A percentile compares a stretch with the other conserved stretches of the same genome.
These are phyloP conservation scores for Naso thynnoides DNA, from an alignment of 2,797 vertebrate genomes.

Conservation along the genomic window DNA sequence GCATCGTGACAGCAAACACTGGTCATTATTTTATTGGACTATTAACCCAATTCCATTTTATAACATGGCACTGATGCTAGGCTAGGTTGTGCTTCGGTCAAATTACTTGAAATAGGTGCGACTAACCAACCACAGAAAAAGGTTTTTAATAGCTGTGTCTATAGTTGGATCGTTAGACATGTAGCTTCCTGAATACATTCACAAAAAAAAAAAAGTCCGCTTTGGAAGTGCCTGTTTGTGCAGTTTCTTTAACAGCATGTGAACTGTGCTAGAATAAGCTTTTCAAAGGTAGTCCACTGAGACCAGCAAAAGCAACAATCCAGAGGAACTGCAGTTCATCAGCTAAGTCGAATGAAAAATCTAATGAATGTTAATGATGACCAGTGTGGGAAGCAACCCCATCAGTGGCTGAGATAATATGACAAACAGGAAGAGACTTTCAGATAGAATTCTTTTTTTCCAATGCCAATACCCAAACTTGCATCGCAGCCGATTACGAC, in stretches of 20 bases:
- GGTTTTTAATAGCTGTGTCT: neutral
- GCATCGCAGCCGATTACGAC: no score
- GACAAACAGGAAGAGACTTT: neutral
- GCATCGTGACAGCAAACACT: neutral
- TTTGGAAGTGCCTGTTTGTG: neutral
- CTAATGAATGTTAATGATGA: constrained; percentile 7
- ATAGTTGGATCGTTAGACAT: neutral
- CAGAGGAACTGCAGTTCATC: constrained; percentile 13
- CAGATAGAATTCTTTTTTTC: no score
- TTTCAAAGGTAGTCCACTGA: constrained; percentile 12
- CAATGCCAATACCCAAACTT: no score
- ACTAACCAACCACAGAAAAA: neutral
- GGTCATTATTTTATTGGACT: neutral
- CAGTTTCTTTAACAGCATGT: neutral
- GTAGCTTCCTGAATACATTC: no score
- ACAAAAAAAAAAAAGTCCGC: constrained; percentile 4
- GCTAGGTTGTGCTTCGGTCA: neutral
- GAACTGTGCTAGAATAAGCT: neutral
- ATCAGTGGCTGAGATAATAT: constrained; percentile 8
- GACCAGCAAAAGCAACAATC: constrained; percentile 12
- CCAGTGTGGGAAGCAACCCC: neutral
- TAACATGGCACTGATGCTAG: neutral
- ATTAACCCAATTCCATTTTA: neutral
- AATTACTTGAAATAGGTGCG: neutral
- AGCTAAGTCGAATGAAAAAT: neutral